Conservation (phyloP, 1,140 invertebrate genomes). For the Polyergus mexicanus region DNA sequence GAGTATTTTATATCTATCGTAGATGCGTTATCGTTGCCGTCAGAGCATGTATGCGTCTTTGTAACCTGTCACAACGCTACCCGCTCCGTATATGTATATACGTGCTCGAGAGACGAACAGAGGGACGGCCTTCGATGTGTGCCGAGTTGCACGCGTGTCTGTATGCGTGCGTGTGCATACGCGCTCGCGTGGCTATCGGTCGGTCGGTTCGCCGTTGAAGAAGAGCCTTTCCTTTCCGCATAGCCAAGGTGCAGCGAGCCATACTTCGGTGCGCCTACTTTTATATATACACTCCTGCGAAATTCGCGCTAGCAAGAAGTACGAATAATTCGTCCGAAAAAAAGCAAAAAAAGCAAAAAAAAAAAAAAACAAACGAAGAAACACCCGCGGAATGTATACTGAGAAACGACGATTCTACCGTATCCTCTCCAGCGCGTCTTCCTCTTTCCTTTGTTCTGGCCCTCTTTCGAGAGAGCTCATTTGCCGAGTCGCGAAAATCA, state of each 20-base stretch:
- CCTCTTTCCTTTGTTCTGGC: constrained; percentile 49
- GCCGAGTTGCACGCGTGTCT: not conserved
- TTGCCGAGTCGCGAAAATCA: constrained; percentile 11
- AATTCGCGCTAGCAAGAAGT: constrained; percentile 73
- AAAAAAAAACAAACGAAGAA: too few species aligned
- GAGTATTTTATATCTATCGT: constrained; percentile 41
- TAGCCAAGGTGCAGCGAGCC: constrained; percentile 85
- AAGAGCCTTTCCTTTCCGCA: constrained; percentile 86
- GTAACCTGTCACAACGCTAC: constrained; percentile 68
- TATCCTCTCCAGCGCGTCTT: constrained; percentile 68
- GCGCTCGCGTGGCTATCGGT: constrained; percentile 46
- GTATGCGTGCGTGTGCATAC: constrained; percentile 24
- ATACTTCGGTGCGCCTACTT: constrained; percentile 77
- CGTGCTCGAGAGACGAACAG: not conserved
- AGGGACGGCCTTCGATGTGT: not conserved
- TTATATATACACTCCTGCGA: constrained; percentile 67
- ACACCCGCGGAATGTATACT: constrained; percentile 68
- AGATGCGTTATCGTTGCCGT: constrained; percentile 52
- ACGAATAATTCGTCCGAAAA: constrained; percentile 80
- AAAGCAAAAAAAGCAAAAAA: too few species aligned
- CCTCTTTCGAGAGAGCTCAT: constrained; percentile 16
- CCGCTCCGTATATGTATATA: too few species aligned
- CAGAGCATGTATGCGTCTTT: constrained; percentile 52
- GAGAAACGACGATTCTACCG: constrained; percentile 74
- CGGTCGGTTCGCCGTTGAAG: constrained; percentile 54